Base-by-base conservation (phyloP, 2,888 invertebrate species). In the Coleophora flavipennella region DNA sequence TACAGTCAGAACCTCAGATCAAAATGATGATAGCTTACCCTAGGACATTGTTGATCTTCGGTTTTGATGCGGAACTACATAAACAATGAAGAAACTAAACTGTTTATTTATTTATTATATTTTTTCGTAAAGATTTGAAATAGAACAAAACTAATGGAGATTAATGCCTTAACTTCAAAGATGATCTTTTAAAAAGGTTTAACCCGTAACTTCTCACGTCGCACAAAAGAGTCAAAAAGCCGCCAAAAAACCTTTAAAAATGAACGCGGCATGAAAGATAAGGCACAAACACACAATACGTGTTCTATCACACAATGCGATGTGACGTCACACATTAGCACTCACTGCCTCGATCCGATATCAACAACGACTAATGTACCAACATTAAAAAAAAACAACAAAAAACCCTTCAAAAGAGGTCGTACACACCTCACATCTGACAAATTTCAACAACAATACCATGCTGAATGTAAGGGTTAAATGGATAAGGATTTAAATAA, bases 361-460 rank as follows among this genome's bases (percentile, higher is more conserved):
- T 67, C 71, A 65, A 57, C 57, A 44, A 60, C 66, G 64, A 57
- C 64, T 73, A 73, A 71, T 70, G 70, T 63, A 63, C 62, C 67
- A 57, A 64, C 57, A 66, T 65, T 59, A 49, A 48, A 55, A 54
- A 54, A 57, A 57, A 55, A 51, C 53, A 56, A 46, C 49, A 56
- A 58, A 59, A 53, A 49, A 48, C 48, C 38, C 32, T 42, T 42
- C 50, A 45, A 55, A 55, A 53, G 50, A 57, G 50, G 57, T 64
- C 67, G 67, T 51, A 68, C 68, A 67, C 74, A 70, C 70, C 68
- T 66, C 67, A 59, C 70, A 73, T 76, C 81, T 80, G 83, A 83
- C 83, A 81, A 83, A 81, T 81, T 81, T 74, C 55, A 54, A 72
- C 73, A 78, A 80, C 81, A 81, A 81, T 72, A 60, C 61, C 48